phyloP scores from a whole-genome alignment of 2,888 invertebrate species.

The Vanessa cardui region DNA sequence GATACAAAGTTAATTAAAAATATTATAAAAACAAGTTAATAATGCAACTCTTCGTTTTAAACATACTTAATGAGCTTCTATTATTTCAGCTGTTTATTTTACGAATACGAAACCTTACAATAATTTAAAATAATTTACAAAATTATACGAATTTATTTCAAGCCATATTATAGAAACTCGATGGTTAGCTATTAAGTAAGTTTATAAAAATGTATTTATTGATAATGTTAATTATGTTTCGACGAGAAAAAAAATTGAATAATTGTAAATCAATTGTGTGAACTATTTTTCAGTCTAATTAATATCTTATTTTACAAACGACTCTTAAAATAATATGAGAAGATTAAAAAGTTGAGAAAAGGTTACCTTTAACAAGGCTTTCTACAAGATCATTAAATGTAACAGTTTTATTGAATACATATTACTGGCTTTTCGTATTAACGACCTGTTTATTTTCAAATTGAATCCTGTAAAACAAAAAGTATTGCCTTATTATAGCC shows the following conservation, averaged over 20 bases:
- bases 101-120: too few relatives aligned
- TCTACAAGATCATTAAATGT: constrained; percentile 2
- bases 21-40: too few relatives aligned
- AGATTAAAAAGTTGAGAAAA: not conserved
- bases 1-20: too few relatives aligned
- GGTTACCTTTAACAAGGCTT: too few relatives aligned
- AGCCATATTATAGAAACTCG: too few relatives aligned
- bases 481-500: constrained; percentile 4
- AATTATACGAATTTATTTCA: too few relatives aligned
- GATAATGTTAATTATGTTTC: constrained; percentile 54
- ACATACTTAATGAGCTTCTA: too few relatives aligned
- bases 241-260: constrained; percentile 65
- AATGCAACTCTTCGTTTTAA: too few relatives aligned
- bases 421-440: constrained; percentile 14
- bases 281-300: constrained; percentile 68
- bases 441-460: constrained; percentile 27
- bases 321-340: constrained; percentile 17
- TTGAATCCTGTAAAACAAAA: constrained; percentile 16
- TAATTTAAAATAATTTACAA: too few relatives aligned
- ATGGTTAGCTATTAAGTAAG: too few relatives aligned
- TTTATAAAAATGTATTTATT: constrained; percentile 12
- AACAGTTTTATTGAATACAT: constrained; percentile 18
- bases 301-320: constrained; percentile 62
- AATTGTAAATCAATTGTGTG: constrained; percentile 56
- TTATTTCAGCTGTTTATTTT: too few relatives aligned